phyloP scores from a whole-genome alignment of 1,140 invertebrate genomes.

The Eumeta japonica region DNA sequence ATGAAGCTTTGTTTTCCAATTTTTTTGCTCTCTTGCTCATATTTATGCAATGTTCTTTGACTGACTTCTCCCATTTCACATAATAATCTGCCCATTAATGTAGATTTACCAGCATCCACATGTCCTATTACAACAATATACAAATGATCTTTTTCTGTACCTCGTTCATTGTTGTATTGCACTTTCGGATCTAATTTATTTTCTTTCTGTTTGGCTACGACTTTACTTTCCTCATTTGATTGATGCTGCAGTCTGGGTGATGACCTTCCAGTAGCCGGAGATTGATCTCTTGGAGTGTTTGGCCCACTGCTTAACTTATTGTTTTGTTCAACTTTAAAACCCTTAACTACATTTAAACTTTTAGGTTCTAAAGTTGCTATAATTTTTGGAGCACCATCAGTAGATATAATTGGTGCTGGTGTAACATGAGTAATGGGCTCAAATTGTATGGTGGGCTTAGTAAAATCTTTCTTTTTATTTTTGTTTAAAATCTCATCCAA shows the following conservation, averaged over 20 bases:
- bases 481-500: slow-evolving; percentile 68
- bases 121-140: slow-evolving; percentile 97
- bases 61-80: slow-evolving; percentile 88
- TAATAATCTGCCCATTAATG: slow-evolving; percentile 92
- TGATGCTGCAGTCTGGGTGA: slow-evolving; percentile 38
- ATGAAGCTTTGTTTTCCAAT: slow-evolving; percentile 97
- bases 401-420: slow-evolving; percentile 24
- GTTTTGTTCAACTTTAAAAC: slow-evolving; percentile 47
- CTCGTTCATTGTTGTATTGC: slow-evolving; percentile 74
- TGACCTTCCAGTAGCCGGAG: slow-evolving; percentile 62
- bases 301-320: slow-evolving; percentile 23
- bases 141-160: slow-evolving; percentile 77
- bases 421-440: slow-evolving; percentile 41
- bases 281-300: slow-evolving; percentile 60
- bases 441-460: slow-evolving; percentile 12
- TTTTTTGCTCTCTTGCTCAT: slow-evolving; percentile 97
- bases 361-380: slow-evolving; percentile 38
- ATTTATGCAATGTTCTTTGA: slow-evolving; percentile 91
- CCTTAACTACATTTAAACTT: slow-evolving; percentile 38
- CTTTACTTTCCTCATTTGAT: slow-evolving; percentile 31
- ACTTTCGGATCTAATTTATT: slow-evolving; percentile 57
- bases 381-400: slow-evolving; percentile 34
- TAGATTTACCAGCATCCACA: slow-evolving; percentile 99
- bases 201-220: slow-evolving; percentile 48
- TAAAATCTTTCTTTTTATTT: slow-evolving; percentile 16